Conservation (phyloP, 2,113 vertebrate genomes). For the Ardeotis arabs region DNA sequence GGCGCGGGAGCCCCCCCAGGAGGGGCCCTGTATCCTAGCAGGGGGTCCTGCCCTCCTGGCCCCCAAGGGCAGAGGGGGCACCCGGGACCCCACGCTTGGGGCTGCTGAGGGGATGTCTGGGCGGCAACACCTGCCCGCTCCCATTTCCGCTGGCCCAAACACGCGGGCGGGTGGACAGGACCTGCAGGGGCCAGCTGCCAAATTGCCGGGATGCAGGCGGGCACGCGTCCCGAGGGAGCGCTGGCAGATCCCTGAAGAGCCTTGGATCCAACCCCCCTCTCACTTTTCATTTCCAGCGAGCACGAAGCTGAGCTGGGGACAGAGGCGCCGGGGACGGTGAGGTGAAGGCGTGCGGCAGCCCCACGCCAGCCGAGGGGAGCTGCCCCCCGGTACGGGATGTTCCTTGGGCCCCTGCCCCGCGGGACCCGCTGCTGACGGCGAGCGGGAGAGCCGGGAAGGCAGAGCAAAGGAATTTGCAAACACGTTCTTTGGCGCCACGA, state of each 20-base stretch:
- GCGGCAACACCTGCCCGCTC: constrained; percentile 1
- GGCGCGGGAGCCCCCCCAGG: not conserved
- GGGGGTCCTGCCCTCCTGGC: not conserved
- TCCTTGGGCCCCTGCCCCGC: not conserved
- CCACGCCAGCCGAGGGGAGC: not conserved
- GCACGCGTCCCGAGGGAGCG: not conserved
- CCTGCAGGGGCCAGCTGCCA: not conserved
- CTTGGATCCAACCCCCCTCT: not conserved
- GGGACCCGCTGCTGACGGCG: not conserved
- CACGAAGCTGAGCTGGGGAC: constrained; percentile 8
- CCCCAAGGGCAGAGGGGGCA: not conserved
- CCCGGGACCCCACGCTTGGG: rapidly evolving
- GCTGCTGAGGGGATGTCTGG: not conserved
- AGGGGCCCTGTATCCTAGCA: not conserved
- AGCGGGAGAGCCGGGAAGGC: constrained; percentile 47
- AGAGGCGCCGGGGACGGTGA: not conserved
- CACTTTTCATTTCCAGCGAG: constrained; percentile 53
- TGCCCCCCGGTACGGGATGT: not conserved
- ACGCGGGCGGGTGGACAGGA: not conserved
- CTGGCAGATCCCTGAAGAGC: not conserved
- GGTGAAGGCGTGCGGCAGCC: not conserved
- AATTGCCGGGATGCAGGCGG: not conserved
- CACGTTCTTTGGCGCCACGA: constrained; percentile 49
- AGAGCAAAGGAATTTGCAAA: constrained; percentile 69
- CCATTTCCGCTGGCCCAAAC: not conserved